A percentile compares a stretch with the other conserved stretches of the same genome.
Conservation (phyloP, 2,797 vertebrate species). For the Bradypus variegatus region DNA sequence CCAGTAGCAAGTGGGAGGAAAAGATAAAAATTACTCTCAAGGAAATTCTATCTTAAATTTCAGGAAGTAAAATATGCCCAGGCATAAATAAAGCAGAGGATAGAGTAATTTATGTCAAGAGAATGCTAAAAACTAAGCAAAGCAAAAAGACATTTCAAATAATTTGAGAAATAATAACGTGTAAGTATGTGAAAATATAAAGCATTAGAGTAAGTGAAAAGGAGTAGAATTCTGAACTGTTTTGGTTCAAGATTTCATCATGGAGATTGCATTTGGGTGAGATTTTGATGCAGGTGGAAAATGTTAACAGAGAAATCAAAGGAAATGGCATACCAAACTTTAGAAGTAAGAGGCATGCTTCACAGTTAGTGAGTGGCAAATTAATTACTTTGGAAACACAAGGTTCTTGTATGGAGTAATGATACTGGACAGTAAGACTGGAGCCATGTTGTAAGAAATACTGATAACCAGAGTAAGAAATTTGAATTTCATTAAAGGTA, state of each 20-base stretch:
- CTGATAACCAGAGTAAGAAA: not conserved
- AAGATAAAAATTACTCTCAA: no score
- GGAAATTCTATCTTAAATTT: no score
- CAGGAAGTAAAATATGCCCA: no score
- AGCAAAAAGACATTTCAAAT: conserved; percentile 4
- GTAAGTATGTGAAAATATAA: not conserved
- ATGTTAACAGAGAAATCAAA: not conserved
- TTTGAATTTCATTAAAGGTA: not conserved
- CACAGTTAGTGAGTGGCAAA: not conserved
- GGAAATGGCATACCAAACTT: not conserved
- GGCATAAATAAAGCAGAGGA: not conserved
- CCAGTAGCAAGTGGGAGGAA: no score
- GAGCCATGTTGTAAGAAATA: not conserved
- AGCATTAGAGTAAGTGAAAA: not conserved
- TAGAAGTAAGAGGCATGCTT: not conserved
- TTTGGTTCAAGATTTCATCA: not conserved
- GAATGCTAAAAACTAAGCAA: not conserved
- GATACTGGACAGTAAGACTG: not conserved
- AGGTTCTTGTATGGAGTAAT: not conserved
- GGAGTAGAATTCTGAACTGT: not conserved
- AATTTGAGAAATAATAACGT: not conserved
- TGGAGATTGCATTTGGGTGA: not conserved
- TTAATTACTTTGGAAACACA: not conserved
- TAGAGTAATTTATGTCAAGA: not conserved
- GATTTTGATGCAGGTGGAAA: not conserved